Evolutionary conservation across 2,888 invertebrate genomes (phyloP).

Genomic region (Nomada ruficornis): DNA sequence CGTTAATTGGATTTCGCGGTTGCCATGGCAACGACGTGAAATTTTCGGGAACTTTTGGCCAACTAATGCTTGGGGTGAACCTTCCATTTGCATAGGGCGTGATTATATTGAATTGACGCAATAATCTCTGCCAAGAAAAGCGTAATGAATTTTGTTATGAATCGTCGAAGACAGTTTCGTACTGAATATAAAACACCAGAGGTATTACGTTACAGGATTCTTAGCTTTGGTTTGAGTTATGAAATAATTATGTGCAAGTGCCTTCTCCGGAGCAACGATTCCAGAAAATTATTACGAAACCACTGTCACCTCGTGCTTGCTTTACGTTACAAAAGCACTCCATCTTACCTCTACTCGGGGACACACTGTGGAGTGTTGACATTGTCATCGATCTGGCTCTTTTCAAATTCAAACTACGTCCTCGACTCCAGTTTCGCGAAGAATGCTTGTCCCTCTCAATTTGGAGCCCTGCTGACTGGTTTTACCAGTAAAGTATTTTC

Average conservation of each 20-base stretch:
- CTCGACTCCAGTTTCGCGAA: slow-evolving; percentile 46
- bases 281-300: slow-evolving; percentile 50
- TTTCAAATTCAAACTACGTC: slow-evolving; percentile 48
- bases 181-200: too few species aligned
- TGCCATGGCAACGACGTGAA: slow-evolving; percentile 40
- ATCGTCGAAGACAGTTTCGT: too few species aligned
- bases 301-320: slow-evolving; percentile 54
- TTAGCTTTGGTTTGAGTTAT: too few species aligned
- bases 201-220: too few species aligned
- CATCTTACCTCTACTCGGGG: slow-evolving; percentile 3
- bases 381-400: slow-evolving; percentile 61
- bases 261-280: slow-evolving; percentile 14
- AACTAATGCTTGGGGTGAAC: slow-evolving; percentile 14
- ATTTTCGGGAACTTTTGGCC: slow-evolving; percentile 45
- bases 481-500: slow-evolving; percentile 16
- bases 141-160: too few species aligned
- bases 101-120: slow-evolving; percentile 15
- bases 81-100: slow-evolving; percentile 23
- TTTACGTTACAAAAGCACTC: slow-evolving; percentile 47
- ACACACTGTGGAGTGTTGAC: slow-evolving; percentile 62
- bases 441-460: slow-evolving; percentile 33
- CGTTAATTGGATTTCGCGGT: slow-evolving; percentile 56
- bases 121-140: neutral
- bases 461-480: slow-evolving; percentile 36
- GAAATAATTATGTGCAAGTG: neutral